Base-by-base conservation (phyloP, 1,140 invertebrate genomes). In the Neodiprion virginianus region DNA sequence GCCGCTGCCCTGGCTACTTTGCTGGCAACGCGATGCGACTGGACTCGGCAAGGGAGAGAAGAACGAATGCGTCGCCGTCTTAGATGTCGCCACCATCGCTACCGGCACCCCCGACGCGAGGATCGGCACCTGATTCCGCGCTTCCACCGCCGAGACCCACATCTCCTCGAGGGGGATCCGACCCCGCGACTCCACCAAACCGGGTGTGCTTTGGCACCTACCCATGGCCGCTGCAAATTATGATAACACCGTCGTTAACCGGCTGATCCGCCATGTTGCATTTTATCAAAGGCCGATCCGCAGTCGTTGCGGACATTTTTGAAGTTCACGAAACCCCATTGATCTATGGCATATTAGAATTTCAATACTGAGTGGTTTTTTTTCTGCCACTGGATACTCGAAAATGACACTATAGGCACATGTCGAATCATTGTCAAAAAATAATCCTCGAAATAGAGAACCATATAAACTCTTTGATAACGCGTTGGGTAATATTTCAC, bases 201-300 rank as follows among this genome's bases (percentile, higher is more conserved):
- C 97, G 21, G 98, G 97, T 48, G 97, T 98, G 76, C 97, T 98
- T 85, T 96, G 95, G 87, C 97, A 97, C 78, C 97, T 92, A 79
- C 96, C 95, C 93, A 98, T 95, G 74, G 96, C 95, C 87, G 95
- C 96, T 98, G 90, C 76, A 91, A 91, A 40, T 40, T 40, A 40
- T 40, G 28, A 40, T 40, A 40, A 40, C 28, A 40, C 28, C 28
- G 85, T 76, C 53, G 65, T 71, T 14, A 65, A 17, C 17, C 17
- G 17, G 61, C 61, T 65, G 61, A 65, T 14, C 17, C 17, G 12
- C 28, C 28, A 40, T 40, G 28, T 40, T 40, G 28, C 28, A 40
- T 40, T 40, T 40, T 40, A 40, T 40, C 28, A 40, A 40, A 40
- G 5, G 28, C 28, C 28, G 28, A 40, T 40, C 28, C 28, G 28